Base-by-base conservation (phyloP, 2,888 invertebrate genomes). In the Lymantria dispar region DNA sequence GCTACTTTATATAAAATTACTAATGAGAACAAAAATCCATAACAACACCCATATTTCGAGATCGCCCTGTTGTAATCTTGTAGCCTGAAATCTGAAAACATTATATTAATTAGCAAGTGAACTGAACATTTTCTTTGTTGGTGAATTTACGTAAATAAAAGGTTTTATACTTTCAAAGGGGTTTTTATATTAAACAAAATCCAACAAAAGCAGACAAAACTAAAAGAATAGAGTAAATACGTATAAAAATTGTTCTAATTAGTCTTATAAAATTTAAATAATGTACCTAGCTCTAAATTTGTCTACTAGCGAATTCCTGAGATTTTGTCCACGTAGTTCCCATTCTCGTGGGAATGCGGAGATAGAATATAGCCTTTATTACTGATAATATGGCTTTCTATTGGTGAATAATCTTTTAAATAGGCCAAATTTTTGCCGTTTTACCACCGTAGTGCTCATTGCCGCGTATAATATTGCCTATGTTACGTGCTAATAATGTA, bases 41-140 rank as follows among this genome's bases (percentile, higher is more conserved):
- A 72, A 67, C 71, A 66, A 62, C 70, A 73, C 52, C 63, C 73
- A 72, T 76, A 64, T 73, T 68, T 72, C 50, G 83, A 69, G 51
- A 62, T 69, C 30, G 80, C 88, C 56, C 70, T 70, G 77, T 85
- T 89, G 82, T 82, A 88, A 75, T 90, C 89, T 83, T 91, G 90
- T 83, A 91, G 80, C 72, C 90, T 87, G 85, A 90, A 91, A 89
- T 91, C 90, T 91, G 67, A 83, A 83, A 79, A 79, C 66, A 77
- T 74, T 70, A 62, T 42, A 36, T 66, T 76, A 78, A 82, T 85
- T 83, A 83, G 62, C 50, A 55, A 51, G 33, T 43, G 52, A 64
- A 63, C 48, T 57, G 44, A 47, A 59, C 60, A 49, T 64, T 53
- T 59, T 48, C 29, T 14, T 57, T 56, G 9, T 50, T 41, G 44